Percentiles rank a stretch among this genome's conserved stretches.
phyloP scores from a whole-genome alignment of 2,113 vertebrate species.

The Cochlearius cochlearius region DNA sequence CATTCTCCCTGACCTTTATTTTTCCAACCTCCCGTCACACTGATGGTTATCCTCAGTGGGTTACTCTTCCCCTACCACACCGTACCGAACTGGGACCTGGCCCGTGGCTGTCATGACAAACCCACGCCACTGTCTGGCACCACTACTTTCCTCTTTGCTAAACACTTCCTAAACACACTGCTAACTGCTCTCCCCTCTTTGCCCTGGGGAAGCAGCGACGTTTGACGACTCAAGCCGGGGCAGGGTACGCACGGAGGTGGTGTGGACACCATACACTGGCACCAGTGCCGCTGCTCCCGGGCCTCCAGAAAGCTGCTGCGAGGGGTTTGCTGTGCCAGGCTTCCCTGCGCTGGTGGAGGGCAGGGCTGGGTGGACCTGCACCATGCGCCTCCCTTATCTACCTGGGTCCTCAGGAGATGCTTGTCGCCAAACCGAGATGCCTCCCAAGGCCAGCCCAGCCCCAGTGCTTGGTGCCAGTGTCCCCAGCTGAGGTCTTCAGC shows the following conservation, averaged over 20 bases:
- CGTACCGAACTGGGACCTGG: not conserved
- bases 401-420: not conserved
- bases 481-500: not conserved
- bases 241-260: accelerated
- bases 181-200: too few species aligned
- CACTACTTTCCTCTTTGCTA: not conserved
- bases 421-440: not conserved
- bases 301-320: not conserved
- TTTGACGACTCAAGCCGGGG: not conserved
- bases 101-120: not conserved
- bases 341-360: not conserved
- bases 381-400: not conserved
- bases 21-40: not conserved
- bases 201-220: accelerated
- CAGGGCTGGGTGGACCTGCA: not conserved
- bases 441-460: not conserved
- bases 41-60: not conserved
- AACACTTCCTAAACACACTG: not conserved
- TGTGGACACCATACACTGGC: accelerated
- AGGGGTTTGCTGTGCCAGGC: not conserved
- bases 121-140: not conserved
- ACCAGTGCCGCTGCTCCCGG: not conserved
- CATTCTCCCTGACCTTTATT: not conserved
- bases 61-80: not conserved
- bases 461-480: not conserved